Base-by-base conservation (phyloP, 1,140 invertebrate genomes). In the Diuraphis noxia region DNA sequence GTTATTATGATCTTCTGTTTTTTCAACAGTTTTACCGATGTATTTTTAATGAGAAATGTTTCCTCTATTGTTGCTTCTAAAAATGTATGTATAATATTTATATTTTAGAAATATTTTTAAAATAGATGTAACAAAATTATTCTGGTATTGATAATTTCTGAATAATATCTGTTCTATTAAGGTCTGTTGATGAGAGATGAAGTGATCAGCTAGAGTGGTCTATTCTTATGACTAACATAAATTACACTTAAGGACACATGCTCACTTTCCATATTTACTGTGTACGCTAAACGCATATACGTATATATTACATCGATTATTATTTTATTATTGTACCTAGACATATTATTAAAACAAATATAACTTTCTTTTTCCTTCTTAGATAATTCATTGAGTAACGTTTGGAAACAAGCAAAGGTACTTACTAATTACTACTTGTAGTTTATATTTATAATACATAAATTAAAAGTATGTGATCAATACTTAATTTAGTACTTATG, bases 311-410 rank as follows among this genome's bases (percentile, higher is more conserved):
- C 85, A 52, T 52, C 85, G 13, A 86, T 85, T 86, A 43, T 85
- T 85, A 86, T 88, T 63, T 56, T 88, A 88, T 56, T 63, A 40
- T 25, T 86, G 46, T 41, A 23, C 30, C 19, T 30, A 38, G 13
- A 5, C 13, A 40, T 52, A 40, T 88, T 88, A 88, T 40, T n/a
- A 88, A 88, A 88, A 88, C 86, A 88, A 88, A 88, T 30, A 63
- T 36, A 19, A 88, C 86, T 88, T 88, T 88, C 86, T 56, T 56
- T 88, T 88, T 34, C 38, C 3, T 38, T 87, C 85, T 87, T 87
- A 87, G 36, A 19, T 63, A 88, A 88, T 36, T 63, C 23, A 19
- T 88, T 63, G 30, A 88, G 40, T 88, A 63, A 63, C 25, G 34
- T 88, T 88, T 63, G 6, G 41, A 34, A 85, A 41, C 56, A 63